Evolutionary conservation across 2,888 invertebrate genomes (phyloP).

Genomic region (Nomada goodeniana): DNA sequence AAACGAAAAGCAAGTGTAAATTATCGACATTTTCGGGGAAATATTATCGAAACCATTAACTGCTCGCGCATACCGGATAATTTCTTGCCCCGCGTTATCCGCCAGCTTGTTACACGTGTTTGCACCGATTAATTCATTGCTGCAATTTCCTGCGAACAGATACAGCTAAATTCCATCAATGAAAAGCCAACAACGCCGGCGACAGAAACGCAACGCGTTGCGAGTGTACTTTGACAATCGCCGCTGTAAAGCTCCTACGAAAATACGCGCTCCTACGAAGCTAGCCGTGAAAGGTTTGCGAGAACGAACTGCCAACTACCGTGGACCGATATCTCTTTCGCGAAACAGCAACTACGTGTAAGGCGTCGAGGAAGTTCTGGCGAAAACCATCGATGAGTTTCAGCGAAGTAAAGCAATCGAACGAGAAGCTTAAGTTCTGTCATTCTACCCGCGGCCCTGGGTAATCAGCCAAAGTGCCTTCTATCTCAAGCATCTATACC

Average conservation of each 20-base stretch:
- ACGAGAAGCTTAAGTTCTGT: slow-evolving; percentile 68
- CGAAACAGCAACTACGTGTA: background rate
- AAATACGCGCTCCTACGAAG: slow-evolving; percentile 28
- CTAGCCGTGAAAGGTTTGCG: background rate
- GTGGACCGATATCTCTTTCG: background rate
- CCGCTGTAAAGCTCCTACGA: slow-evolving; percentile 44
- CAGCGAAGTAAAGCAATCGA: slow-evolving; percentile 37
- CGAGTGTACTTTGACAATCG: slow-evolving; percentile 53
- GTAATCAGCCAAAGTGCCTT: slow-evolving; percentile 78
- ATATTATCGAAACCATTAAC: background rate
- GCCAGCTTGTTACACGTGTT: background rate
- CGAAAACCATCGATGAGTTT: slow-evolving; percentile 35
- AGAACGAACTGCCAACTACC: background rate
- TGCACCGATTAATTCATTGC: slow-evolving; percentile 51
- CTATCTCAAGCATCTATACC: slow-evolving; percentile 59
- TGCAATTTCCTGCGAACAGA: slow-evolving; percentile 45
- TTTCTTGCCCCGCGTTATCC: background rate
- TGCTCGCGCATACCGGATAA: no score
- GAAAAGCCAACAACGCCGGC: slow-evolving; percentile 33
- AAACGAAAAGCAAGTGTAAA: no score
- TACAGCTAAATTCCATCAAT: slow-evolving; percentile 42
- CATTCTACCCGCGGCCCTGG: slow-evolving; percentile 67
- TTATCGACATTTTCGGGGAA: background rate
- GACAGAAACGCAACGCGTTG: background rate
- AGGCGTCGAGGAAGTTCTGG: slow-evolving; percentile 42